Base-by-base conservation (phyloP, 2,888 invertebrate genomes). In the Molorchus minor region DNA sequence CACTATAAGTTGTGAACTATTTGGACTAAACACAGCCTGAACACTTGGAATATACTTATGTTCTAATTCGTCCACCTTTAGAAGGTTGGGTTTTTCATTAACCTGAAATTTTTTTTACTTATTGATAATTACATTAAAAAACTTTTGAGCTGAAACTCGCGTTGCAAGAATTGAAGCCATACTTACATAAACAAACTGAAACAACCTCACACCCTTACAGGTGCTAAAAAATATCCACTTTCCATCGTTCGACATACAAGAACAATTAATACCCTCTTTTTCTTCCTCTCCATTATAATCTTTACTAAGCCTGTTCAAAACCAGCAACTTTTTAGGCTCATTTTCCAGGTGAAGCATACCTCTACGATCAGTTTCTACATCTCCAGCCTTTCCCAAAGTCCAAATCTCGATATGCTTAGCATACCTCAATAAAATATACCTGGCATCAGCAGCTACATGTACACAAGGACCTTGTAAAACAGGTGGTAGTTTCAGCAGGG, bases 191-290 rank as follows among this genome's bases (percentile, higher is more conserved):
- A 83, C 83, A 64, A 92, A 83, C 73, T 85, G 84, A 60, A 91
- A 89, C 59, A 94, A 81, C 55, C 91, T 84, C 20, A 92, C 78
- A 56, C 86, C 82, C 46, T 79, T 83, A 19, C 84, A 82, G 0
- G 92, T 93, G 0, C 93, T 90, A 77, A 92, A 94, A 3, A 89
- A 87, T 15, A 96, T 83, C 81, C 88, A 87, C 61, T 86, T 84
- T 1, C 90, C 91, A 75, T 89, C 85, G 1, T 86, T 84, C 2
- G 92, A 91, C 3, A 94, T 81, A 8, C 87, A 85, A 65, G 88
- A 87, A 65, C 89, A 89, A 3, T 87, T 81, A 20, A 95, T 88
- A n/a, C 84, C 83, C 68, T 89, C 90, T 1, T 84, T 84, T 8
- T 83, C 81, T 70, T 87, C 71, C 15, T 69, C 71, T 0, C 71